phyloP scores from a whole-genome alignment of 1,140 invertebrate genomes.

The Lepeophtheirus salmonis region DNA sequence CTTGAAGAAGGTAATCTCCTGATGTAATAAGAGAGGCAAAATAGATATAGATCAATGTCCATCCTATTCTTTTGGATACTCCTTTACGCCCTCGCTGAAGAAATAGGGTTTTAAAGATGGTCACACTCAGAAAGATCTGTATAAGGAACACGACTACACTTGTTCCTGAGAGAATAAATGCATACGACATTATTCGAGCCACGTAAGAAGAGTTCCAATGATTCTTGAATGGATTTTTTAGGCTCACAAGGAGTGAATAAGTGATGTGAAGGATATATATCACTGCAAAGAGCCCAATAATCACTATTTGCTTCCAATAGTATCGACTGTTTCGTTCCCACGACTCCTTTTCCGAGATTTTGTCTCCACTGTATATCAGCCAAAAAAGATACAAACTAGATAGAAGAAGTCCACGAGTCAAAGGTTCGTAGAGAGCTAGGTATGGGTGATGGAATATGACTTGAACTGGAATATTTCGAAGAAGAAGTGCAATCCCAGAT shows the following conservation, averaged over 20 bases:
- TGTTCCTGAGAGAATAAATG: not conserved
- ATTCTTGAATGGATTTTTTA: not conserved
- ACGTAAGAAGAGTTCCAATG: not conserved
- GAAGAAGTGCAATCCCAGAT: not conserved
- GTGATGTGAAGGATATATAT: not conserved
- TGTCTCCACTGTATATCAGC: constrained; percentile 1
- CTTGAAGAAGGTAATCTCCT: not conserved
- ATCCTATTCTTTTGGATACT: not conserved
- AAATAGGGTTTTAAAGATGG: not conserved
- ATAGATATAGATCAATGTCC: not conserved
- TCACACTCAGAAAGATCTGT: not conserved
- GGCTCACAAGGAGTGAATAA: not conserved
- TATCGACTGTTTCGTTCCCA: not conserved
- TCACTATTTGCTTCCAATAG: not conserved
- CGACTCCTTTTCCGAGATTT: not conserved
- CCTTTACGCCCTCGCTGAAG: not conserved
- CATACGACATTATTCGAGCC: not conserved
- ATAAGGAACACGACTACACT: not conserved
- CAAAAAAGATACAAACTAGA: not conserved
- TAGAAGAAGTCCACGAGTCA: not conserved
- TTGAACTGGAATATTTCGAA: not conserved
- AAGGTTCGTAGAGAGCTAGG: not conserved
- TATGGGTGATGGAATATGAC: not conserved
- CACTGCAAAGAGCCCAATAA: not conserved
- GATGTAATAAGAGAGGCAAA: not conserved